phyloP scores from a whole-genome alignment of 2,797 vertebrate species.

The Philypnodon macrostomus region DNA sequence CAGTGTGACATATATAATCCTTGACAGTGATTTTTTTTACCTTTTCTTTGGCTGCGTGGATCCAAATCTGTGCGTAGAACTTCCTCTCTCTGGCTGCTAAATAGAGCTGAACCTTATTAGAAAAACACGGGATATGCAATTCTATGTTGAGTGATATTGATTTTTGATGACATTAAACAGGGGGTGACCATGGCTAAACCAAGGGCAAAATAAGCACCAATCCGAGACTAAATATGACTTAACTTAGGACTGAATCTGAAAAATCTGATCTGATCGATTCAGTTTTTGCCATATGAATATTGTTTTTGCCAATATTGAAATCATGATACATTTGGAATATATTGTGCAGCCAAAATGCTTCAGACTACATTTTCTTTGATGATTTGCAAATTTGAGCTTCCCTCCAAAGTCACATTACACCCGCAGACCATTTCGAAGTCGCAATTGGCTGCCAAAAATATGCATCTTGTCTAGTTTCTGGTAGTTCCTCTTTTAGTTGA shows the following conservation, averaged over 20 bases:
- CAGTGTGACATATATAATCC: constrained; percentile 34
- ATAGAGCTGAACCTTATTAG: too few relatives aligned
- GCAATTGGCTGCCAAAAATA: constrained; percentile 47
- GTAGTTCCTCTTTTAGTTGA: constrained; percentile 24
- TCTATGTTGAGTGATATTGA: too few relatives aligned
- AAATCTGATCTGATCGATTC: too few relatives aligned
- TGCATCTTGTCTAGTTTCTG: constrained; percentile 34
- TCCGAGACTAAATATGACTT: too few relatives aligned
- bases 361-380: constrained; percentile 18
- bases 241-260: too few relatives aligned
- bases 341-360: constrained; percentile 24
- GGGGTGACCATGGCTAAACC: too few relatives aligned
- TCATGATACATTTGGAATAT: too few relatives aligned
- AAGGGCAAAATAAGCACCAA: too few relatives aligned
- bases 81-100: constrained; percentile 36
- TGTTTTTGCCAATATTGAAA: too few relatives aligned
- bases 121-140: too few relatives aligned
- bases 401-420: constrained; percentile 25
- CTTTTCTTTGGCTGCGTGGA: constrained; percentile 15
- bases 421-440: constrained; percentile 51
- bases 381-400: constrained; percentile 27
- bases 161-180: too few relatives aligned
- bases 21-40: constrained; percentile 7
- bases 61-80: constrained; percentile 15
- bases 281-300: too few relatives aligned